Evolutionary conservation across 2,888 invertebrate genomes (phyloP), one percentile per base, ranked within the genome.

Genomic region (Campoletis raptor): DNA sequence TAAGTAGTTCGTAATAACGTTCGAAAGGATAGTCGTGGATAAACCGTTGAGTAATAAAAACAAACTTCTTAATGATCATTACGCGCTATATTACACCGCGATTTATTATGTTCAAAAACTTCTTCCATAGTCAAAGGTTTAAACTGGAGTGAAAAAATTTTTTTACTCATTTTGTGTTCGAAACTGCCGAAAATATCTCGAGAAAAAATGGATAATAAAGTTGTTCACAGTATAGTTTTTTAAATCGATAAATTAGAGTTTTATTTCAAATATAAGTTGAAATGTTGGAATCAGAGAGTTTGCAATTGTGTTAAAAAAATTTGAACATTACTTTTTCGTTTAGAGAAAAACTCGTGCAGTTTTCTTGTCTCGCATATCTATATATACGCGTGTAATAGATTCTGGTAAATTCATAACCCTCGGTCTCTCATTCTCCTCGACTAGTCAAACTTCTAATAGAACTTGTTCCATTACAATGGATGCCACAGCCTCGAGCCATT

Each of bases 381-480:
- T 70, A 69, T 70, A 72, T 40, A 77, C 30, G 45, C 48, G 45
- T 70, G 30, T 61, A 36, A 37, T 36, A 54, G 40, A 42, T 42
- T 57, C 61, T 18, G 30, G 54, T 72, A 36, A 45, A 72, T 72
- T 12, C 10, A 45, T 72, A 72, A 80, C 45, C 21, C 70, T 52
- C 52, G 79, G 54, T 48, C 57, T 37, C 73, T 78, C 67, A 21
- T 73, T 79, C 82, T 52, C 69, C 64, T 79, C 74, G 74, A 76
- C 79, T 54, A 64, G 79, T 76, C 67, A 37, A 85, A 85, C 82
- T 85, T 85, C 76, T 85, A 80, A 83, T 83, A 78, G 82, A 85
- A 85, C 74, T 85, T 80, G 82, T 83, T 83, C 79, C 79, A 69
- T 61, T 76, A 85, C 74, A 76, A 79, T 79, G 82, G 74, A 78